These are phyloP conservation scores for Calcarius lapponicus DNA, from an alignment of 2,797 vertebrate genomes.

Conservation along the genomic window DNA sequence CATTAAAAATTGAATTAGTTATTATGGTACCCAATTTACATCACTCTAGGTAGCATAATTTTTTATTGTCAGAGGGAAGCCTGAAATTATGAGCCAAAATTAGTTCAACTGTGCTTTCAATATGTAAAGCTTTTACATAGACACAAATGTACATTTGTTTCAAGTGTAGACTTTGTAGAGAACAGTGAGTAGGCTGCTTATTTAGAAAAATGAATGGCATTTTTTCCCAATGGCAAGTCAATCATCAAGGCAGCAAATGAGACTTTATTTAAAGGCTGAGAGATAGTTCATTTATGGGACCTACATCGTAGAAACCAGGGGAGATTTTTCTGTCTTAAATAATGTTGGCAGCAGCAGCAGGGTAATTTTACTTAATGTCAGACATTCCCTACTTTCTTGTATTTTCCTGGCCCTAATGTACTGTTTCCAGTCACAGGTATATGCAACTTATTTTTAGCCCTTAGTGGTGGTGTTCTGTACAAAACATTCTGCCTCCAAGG, in stretches of 20 bases:
- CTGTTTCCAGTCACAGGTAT: constrained; percentile 28
- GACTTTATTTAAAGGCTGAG: neutral
- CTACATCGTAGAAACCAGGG: neutral
- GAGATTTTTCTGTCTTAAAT: constrained; percentile 6
- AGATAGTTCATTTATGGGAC: neutral
- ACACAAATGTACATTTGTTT: neutral
- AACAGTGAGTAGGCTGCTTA: neutral
- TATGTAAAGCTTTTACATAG: neutral
- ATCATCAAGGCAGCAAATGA: neutral
- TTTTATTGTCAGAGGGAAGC: constrained; percentile 13
- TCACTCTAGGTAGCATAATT: constrained; percentile 25
- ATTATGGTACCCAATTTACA: neutral
- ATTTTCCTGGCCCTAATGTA: constrained; percentile 12
- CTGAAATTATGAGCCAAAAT: constrained; percentile 5
- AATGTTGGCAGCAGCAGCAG: neutral
- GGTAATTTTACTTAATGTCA: neutral
- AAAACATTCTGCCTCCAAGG: neutral
- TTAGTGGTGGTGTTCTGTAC: neutral
- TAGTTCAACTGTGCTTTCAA: neutral
- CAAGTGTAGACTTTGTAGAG: neutral
- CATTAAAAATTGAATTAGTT: constrained; percentile 27
- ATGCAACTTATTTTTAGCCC: constrained; percentile 13
- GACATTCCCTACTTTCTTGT: neutral
- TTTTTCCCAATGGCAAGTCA: neutral
- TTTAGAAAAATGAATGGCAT: neutral